A percentile compares a stretch with the other conserved stretches of the same genome.
phyloP scores from a whole-genome alignment of 2,888 invertebrate species.

The Leucophenga maculata region DNA sequence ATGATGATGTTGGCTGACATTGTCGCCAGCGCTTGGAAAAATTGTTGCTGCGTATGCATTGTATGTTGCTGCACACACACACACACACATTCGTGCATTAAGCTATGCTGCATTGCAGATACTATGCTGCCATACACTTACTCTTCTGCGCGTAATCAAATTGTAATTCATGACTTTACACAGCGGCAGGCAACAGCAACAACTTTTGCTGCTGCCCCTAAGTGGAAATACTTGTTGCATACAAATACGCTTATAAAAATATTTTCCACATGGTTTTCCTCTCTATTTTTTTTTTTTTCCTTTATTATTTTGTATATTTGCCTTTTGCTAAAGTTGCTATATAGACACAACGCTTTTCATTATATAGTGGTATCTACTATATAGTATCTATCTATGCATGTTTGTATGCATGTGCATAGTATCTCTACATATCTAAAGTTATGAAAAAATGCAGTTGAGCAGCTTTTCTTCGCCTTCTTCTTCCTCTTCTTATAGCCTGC shows the following conservation, averaged over 20 bases:
- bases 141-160: slow-evolving; percentile 67
- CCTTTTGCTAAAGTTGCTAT: slow-evolving; percentile 3
- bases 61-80: slow-evolving; percentile 11
- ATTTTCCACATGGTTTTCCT: slow-evolving; percentile 14
- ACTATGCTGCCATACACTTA: slow-evolving; percentile 36
- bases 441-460: slow-evolving; percentile 66
- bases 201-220: slow-evolving; percentile 55
- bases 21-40: slow-evolving; percentile 35
- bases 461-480: slow-evolving; percentile 58
- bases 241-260: slow-evolving; percentile 42
- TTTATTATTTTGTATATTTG: slow-evolving; percentile 4
- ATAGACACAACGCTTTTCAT: background rate
- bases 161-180: slow-evolving; percentile 63
- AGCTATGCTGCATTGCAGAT: too few species aligned
- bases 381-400: background rate
- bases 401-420: slow-evolving; percentile 34
- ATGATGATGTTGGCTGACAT: slow-evolving; percentile 34
- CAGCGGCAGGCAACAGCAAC: slow-evolving; percentile 42
- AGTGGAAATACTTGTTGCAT: slow-evolving; percentile 68
- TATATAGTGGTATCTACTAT: too few species aligned
- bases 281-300: slow-evolving; percentile 1
- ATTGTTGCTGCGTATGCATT: slow-evolving; percentile 18
- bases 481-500: background rate
- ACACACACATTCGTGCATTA: background rate
- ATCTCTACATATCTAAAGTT: slow-evolving; percentile 43